Conservation (phyloP, 2,888 invertebrate genomes). For the Odontocolon sp. region DNA sequence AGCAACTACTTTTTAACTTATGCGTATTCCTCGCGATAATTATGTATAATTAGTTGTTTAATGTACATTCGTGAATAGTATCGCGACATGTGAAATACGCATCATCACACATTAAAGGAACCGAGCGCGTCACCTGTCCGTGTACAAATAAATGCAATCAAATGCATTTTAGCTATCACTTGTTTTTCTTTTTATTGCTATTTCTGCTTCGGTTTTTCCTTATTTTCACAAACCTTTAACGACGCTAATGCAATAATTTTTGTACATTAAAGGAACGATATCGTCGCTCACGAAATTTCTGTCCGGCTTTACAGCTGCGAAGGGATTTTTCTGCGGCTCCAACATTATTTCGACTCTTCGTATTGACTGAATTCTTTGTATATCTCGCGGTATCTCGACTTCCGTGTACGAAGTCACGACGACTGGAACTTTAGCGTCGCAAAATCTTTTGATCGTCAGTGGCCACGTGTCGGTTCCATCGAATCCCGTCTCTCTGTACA, state of each 20-base stretch:
- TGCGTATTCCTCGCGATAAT: constrained; percentile 29
- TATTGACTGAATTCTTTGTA: constrained; percentile 83
- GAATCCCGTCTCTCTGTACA: constrained; percentile 86
- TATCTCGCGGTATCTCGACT: constrained; percentile 85
- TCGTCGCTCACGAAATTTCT: constrained; percentile 89
- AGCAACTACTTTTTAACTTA: constrained; percentile 29
- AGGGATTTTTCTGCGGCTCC: constrained; percentile 85
- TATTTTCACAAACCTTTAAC: constrained; percentile 73
- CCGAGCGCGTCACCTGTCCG: constrained; percentile 38
- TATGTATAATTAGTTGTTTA: constrained; percentile 22
- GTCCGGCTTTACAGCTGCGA: constrained; percentile 87
- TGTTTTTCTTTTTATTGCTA: neutral
- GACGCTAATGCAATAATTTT: constrained; percentile 86
- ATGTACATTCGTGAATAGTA: constrained; percentile 7
- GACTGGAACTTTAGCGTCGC: constrained; percentile 83
- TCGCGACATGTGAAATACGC: neutral
- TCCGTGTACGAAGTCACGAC: constrained; percentile 87
- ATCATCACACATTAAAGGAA: constrained; percentile 6
- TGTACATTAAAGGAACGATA: constrained; percentile 86
- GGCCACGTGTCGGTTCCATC: constrained; percentile 87
- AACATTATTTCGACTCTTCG: constrained; percentile 82
- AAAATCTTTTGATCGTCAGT: constrained; percentile 83
- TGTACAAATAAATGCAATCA: constrained; percentile 54
- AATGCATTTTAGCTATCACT: constrained; percentile 12
- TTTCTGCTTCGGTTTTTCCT: neutral